phyloP scores from a whole-genome alignment of 1,140 invertebrate genomes.

The Saccostrea echinata region DNA sequence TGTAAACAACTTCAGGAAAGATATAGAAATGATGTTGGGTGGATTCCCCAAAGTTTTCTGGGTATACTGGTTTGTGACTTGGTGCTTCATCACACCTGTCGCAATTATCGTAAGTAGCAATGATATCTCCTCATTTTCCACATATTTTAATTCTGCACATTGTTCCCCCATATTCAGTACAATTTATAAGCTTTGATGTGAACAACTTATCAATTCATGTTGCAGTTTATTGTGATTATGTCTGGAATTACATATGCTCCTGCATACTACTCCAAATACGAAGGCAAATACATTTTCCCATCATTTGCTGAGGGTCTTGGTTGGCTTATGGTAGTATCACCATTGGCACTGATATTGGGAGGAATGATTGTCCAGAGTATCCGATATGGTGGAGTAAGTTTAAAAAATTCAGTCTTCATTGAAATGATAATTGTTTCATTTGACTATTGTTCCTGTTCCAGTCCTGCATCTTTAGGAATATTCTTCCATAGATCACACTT shows the following conservation, averaged over 20 bases:
- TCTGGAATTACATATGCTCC: constrained; percentile 62
- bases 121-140: background rate
- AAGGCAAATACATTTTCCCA: constrained; percentile 59
- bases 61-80: constrained; percentile 80
- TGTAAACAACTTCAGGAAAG: constrained; percentile 81
- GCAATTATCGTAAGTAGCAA: constrained; percentile 63
- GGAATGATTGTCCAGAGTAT: constrained; percentile 59
- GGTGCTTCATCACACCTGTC: constrained; percentile 67
- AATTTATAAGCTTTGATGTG: background rate
- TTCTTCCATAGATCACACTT: background rate
- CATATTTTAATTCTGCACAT: background rate
- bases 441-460: too few species aligned
- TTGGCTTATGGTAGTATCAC: constrained; percentile 67
- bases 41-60: constrained; percentile 78
- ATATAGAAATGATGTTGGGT: constrained; percentile 86
- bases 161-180: too few species aligned
- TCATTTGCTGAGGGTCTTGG: constrained; percentile 65
- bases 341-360: constrained; percentile 57
- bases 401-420: background rate
- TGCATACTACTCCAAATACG: constrained; percentile 56
- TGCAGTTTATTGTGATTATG: constrained; percentile 70
- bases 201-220: background rate
- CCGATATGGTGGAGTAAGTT: constrained; percentile 61
- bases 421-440: too few species aligned
- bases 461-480: background rate